Evolutionary conservation across 2,888 invertebrate species (phyloP).

Genomic region (Pterostichus madidus): DNA sequence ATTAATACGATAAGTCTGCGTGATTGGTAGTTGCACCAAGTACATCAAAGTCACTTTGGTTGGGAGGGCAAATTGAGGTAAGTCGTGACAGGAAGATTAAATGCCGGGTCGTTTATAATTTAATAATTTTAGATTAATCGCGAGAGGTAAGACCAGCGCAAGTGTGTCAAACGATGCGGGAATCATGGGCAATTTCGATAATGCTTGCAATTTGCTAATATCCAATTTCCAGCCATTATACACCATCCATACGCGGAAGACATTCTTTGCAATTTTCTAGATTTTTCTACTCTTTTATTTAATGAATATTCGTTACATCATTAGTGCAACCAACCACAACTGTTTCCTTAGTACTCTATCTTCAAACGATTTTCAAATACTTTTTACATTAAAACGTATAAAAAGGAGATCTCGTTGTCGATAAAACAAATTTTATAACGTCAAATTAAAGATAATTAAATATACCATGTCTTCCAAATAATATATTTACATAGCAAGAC

Average conservation of each 20-base stretch:
- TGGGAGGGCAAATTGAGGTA: slow-evolving; percentile 59
- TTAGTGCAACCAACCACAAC: slow-evolving; percentile 17
- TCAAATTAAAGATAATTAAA: too few relatives aligned
- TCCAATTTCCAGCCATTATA: slow-evolving; percentile 48
- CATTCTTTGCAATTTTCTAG: slow-evolving; percentile 29
- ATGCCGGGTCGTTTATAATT: slow-evolving; percentile 64
- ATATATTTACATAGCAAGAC: too few relatives aligned
- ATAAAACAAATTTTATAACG: too few relatives aligned
- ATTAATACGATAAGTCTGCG: slow-evolving; percentile 50
- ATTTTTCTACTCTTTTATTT: slow-evolving; percentile 21
- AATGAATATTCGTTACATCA: slow-evolving; percentile 47
- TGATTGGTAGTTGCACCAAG: slow-evolving; percentile 29
- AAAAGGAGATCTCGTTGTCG: too few relatives aligned
- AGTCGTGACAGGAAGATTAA: slow-evolving; percentile 63
- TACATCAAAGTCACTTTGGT: slow-evolving; percentile 13
- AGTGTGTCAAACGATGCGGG: slow-evolving; percentile 61
- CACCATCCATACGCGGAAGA: slow-evolving; percentile 39
- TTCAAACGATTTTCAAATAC: neutral
- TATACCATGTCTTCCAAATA: too few relatives aligned
- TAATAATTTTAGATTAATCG: slow-evolving; percentile 65
- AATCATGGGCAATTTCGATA: slow-evolving; percentile 60
- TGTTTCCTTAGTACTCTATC: neutral
- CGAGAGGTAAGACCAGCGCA: slow-evolving; percentile 59
- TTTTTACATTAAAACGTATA: neutral
- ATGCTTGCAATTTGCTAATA: slow-evolving; percentile 47